phyloP scores from a whole-genome alignment of 2,113 vertebrate genomes.

The Hemibagrus wyckioides region DNA sequence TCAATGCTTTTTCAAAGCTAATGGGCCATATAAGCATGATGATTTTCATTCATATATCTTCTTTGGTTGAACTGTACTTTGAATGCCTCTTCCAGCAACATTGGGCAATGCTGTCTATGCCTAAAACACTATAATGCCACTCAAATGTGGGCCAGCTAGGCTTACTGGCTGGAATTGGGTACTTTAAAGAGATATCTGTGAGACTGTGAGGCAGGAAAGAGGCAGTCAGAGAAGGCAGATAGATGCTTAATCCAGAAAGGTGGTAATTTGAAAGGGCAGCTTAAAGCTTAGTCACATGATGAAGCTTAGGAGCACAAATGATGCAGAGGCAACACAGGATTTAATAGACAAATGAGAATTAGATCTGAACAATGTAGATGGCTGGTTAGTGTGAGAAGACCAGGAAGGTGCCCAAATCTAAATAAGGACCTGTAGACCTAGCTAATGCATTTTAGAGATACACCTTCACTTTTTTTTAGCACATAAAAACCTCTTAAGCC shows the following conservation, averaged over 20 bases:
- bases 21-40: not conserved
- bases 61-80: not conserved
- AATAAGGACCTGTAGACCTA: not conserved
- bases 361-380: not conserved
- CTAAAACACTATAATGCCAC: not conserved
- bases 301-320: not conserved
- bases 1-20: not conserved
- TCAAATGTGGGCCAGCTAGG: not conserved
- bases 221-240: not conserved
- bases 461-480: not conserved
- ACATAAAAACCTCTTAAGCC: not conserved
- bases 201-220: not conserved
- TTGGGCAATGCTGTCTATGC: no score
- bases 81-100: not conserved
- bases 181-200: not conserved
- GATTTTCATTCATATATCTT: not conserved
- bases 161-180: not conserved
- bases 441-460: not conserved
- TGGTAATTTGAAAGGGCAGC: conserved; percentile 8
- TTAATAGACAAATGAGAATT: not conserved
- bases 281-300: not conserved
- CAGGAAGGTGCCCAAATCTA: not conserved
- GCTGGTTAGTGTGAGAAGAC: not conserved
- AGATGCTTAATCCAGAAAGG: not conserved
- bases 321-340: not conserved